Evolutionary conservation across 2,888 invertebrate species (phyloP).

Genomic region (Apotomis capreana): DNA sequence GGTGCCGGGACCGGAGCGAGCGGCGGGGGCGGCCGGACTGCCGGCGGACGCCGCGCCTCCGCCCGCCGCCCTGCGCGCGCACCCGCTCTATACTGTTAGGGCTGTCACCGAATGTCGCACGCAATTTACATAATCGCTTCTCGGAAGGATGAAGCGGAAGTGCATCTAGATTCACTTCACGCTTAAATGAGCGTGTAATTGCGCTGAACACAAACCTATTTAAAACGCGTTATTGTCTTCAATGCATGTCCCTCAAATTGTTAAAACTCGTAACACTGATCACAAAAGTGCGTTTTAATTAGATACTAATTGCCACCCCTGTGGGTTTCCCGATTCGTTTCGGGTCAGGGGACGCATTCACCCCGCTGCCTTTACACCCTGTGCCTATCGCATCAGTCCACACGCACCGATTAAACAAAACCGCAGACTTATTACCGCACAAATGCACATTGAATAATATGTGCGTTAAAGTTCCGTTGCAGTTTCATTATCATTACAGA

Average conservation of each 20-base stretch:
- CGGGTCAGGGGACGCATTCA: constrained; percentile 54
- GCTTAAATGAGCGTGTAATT: constrained; percentile 24
- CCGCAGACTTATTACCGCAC: constrained; percentile 3
- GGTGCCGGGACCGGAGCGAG: constrained; percentile 77
- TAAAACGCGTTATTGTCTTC: not conserved
- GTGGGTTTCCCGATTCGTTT: constrained; percentile 51
- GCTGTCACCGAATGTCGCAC: constrained; percentile 54
- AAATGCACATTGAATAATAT: not conserved
- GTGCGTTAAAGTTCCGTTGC: not conserved
- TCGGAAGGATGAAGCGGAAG: constrained; percentile 38
- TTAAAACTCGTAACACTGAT: not conserved
- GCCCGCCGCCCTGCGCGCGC: constrained; percentile 48
- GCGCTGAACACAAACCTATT: constrained; percentile 6
- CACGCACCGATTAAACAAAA: constrained; percentile 22
- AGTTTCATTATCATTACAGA: too few relatives aligned
- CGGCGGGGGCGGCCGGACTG: constrained; percentile 79
- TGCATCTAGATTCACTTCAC: constrained; percentile 41
- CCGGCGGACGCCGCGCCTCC: constrained; percentile 57
- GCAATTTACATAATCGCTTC: constrained; percentile 51
- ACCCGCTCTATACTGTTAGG: constrained; percentile 68
- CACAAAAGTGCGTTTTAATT: not conserved
- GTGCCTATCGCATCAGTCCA: constrained; percentile 32
- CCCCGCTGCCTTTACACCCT: constrained; percentile 38
- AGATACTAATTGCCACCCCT: constrained; percentile 49
- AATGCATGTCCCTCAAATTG: not conserved